phyloP scores from a whole-genome alignment of 2,888 invertebrate species.

The Ophioninae sp. region DNA sequence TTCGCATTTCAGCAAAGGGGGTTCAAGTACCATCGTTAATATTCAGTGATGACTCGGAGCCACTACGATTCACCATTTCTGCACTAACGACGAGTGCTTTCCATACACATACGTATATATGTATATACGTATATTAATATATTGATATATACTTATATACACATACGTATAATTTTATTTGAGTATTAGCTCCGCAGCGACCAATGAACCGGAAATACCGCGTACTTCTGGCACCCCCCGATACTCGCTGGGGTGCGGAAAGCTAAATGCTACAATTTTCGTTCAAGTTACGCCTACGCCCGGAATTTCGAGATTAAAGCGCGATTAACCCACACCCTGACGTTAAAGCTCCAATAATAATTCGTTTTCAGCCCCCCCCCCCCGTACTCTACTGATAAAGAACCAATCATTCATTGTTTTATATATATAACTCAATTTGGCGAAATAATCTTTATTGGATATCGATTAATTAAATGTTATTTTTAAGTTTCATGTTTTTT shows the following conservation, averaged over 20 bases:
- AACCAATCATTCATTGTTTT: no score
- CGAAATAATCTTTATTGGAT: no score
- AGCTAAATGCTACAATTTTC: neutral
- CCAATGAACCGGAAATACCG: conserved; percentile 23
- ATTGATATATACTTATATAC: neutral
- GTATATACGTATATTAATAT: no score
- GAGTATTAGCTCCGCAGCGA: conserved; percentile 9
- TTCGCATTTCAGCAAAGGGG: conserved; percentile 60
- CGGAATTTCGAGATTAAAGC: neutral
- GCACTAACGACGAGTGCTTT: conserved; percentile 4
- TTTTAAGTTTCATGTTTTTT: no score
- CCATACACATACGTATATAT: neutral
- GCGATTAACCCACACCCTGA: neutral
- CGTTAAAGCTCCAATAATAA: neutral
- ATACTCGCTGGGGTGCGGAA: neutral
- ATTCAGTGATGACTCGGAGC: conserved; percentile 61
- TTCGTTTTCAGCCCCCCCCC: neutral
- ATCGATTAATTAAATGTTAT: no score
- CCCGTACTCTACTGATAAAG: no score
- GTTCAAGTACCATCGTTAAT: conserved; percentile 60
- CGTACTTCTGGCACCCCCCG: conserved; percentile 2
- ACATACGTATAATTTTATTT: neutral
- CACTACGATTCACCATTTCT: conserved; percentile 28
- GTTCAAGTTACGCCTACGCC: neutral
- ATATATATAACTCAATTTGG: no score